phyloP scores from a whole-genome alignment of 2,888 invertebrate species.

The Villa cingulata region DNA sequence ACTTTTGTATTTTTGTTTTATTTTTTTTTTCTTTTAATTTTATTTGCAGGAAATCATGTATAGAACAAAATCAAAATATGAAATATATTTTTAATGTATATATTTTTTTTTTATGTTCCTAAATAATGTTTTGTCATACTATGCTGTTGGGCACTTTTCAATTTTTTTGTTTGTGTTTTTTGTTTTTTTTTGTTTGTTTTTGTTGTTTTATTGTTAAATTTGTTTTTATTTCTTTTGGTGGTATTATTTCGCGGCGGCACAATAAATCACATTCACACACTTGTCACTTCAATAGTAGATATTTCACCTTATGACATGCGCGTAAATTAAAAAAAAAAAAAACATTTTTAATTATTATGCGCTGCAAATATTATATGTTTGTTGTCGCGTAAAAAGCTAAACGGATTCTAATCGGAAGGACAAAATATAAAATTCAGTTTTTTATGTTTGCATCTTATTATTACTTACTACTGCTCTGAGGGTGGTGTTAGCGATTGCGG shows the following conservation, averaged over 20 bases:
- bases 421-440: background rate
- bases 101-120: too few relatives aligned
- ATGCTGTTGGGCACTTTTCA: too few relatives aligned
- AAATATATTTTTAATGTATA: too few relatives aligned
- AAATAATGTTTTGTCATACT: too few relatives aligned
- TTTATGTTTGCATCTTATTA: background rate
- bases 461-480: too few relatives aligned
- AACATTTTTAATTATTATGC: slow-evolving; percentile 1
- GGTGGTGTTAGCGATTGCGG: background rate
- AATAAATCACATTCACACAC: background rate
- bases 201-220: too few relatives aligned
- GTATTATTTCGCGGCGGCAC: too few relatives aligned
- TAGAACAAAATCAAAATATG: too few relatives aligned
- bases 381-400: slow-evolving; percentile 10
- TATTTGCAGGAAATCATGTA: too few relatives aligned
- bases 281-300: background rate
- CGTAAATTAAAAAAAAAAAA: slow-evolving; percentile 1
- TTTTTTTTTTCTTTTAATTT: background rate
- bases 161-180: too few relatives aligned
- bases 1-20: background rate
- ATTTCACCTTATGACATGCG: slow-evolving; percentile 4
- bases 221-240: too few relatives aligned
- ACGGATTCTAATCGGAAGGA: slow-evolving; percentile 10
- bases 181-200: too few relatives aligned
- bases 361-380: slow-evolving; percentile 8